Percentiles rank a stretch among this genome's conserved stretches.
These are phyloP conservation scores for Odontothrips loti DNA, from an alignment of 2,888 invertebrate species.

Conservation along the genomic window DNA sequence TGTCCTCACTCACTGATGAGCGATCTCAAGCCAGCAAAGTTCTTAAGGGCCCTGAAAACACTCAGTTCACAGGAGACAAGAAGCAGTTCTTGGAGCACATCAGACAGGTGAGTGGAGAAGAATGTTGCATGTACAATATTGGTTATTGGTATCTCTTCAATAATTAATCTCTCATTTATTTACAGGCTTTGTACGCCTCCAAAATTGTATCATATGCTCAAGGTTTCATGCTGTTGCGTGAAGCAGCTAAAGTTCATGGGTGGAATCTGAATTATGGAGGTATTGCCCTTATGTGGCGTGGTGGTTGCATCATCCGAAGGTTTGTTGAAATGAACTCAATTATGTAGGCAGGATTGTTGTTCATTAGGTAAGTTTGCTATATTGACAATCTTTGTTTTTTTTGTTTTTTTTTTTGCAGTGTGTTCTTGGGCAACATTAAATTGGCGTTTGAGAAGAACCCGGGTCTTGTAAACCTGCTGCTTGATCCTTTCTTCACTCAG, in stretches of 20 bases:
- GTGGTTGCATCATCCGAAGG: conserved; percentile 97
- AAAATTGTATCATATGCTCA: conserved; percentile 99
- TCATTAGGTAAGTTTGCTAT: conserved; percentile 25
- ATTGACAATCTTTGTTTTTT: background rate
- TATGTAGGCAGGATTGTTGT: background rate
- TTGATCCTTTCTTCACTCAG: conserved; percentile 88
- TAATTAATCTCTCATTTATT: conserved; percentile 32
- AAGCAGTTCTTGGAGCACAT: conserved; percentile 78
- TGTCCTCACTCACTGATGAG: conserved; percentile 87
- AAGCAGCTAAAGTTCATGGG: conserved; percentile 82
- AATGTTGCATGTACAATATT: background rate
- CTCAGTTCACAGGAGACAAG: conserved; percentile 66
- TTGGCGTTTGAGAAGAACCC: conserved; percentile 88
- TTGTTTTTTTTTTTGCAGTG: conserved; percentile 50
- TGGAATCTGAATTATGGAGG: conserved; percentile 98
- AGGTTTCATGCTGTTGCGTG: conserved; percentile 91
- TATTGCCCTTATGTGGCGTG: conserved; percentile 99
- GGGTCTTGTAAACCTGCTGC: conserved; percentile 74
- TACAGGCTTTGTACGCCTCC: conserved; percentile 88
- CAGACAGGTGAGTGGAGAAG: conserved; percentile 51
- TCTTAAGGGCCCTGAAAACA: conserved; percentile 62
- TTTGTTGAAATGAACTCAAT: conserved; percentile 45
- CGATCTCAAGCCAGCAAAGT: conserved; percentile 75
- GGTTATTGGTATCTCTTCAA: conserved; percentile 5
- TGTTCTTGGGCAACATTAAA: conserved; percentile 86